Conservation (phyloP, 1,140 invertebrate species). For the Tetramorium alpestre region DNA sequence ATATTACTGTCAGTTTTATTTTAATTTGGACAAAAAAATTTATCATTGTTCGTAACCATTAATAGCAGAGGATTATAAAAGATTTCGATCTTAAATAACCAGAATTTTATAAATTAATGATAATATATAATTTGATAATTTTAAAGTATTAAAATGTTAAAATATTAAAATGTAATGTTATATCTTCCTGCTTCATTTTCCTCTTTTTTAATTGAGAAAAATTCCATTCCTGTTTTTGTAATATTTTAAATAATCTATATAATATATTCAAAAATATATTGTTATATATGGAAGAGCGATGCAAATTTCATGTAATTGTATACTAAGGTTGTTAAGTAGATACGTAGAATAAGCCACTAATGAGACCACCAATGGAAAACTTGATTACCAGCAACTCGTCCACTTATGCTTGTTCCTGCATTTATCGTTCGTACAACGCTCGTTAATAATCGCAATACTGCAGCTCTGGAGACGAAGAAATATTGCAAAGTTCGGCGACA, state of each 20-base stretch:
- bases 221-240: neutral
- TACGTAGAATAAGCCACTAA: slow-evolving; percentile 23
- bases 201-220: neutral
- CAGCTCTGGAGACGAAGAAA: slow-evolving; percentile 16
- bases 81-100: neutral
- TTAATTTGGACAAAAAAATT: neutral
- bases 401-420: slow-evolving; percentile 43
- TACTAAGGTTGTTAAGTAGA: neutral
- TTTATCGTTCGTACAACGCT: slow-evolving; percentile 24
- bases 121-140: neutral
- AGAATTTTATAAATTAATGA: neutral
- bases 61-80: neutral
- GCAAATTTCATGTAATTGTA: neutral
- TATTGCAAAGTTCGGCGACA: slow-evolving; percentile 42
- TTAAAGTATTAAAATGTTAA: neutral
- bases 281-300: neutral
- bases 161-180: neutral
- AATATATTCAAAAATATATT: neutral
- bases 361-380: slow-evolving; percentile 27
- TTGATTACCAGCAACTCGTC: slow-evolving; percentile 35
- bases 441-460: slow-evolving; percentile 35
- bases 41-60: neutral
- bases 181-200: neutral
- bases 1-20: slow-evolving; percentile 12
- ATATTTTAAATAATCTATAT: neutral